Evolutionary conservation across 2,888 invertebrate species (phyloP).

Genomic region (Catotricha subobsoleta): DNA sequence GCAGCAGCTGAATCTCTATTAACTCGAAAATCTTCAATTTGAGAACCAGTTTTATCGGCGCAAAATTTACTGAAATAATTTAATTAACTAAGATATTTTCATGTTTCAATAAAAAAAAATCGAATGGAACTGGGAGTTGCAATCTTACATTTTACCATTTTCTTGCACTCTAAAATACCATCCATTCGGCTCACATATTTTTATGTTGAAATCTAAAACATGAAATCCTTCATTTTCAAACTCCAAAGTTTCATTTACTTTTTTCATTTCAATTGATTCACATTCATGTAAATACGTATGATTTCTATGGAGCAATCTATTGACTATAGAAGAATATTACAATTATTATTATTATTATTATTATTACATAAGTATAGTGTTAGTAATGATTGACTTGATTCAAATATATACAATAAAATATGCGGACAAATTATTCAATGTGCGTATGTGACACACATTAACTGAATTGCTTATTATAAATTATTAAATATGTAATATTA

Average conservation of each 20-base stretch:
- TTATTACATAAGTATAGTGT: too few species aligned
- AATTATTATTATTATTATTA: too few species aligned
- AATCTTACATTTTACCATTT: constrained; percentile 22
- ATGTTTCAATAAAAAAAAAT: too few species aligned
- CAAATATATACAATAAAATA: too few species aligned
- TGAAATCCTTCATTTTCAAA: constrained; percentile 20
- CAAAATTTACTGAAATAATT: constrained; percentile 34
- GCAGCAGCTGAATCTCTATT: constrained; percentile 26
- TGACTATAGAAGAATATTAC: too few species aligned
- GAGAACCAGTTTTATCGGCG: constrained; percentile 35
- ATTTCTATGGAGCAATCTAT: constrained; percentile 17
- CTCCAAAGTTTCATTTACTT: constrained; percentile 19
- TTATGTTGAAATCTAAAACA: constrained; percentile 22
- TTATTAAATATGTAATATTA: too few species aligned
- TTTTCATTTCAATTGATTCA: constrained; percentile 21
- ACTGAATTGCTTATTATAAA: too few species aligned
- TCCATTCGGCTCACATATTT: constrained; percentile 35
- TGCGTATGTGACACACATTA: too few species aligned
- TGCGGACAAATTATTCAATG: too few species aligned
- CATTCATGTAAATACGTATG: constrained; percentile 28
- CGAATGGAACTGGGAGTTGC: too few species aligned
- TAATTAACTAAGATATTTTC: constrained; percentile 7
- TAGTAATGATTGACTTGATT: too few species aligned
- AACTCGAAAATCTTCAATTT: constrained; percentile 34
- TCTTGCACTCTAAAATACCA: constrained; percentile 29